Conservation (phyloP, 1,140 invertebrate genomes). For the Pomacea maculata region DNA sequence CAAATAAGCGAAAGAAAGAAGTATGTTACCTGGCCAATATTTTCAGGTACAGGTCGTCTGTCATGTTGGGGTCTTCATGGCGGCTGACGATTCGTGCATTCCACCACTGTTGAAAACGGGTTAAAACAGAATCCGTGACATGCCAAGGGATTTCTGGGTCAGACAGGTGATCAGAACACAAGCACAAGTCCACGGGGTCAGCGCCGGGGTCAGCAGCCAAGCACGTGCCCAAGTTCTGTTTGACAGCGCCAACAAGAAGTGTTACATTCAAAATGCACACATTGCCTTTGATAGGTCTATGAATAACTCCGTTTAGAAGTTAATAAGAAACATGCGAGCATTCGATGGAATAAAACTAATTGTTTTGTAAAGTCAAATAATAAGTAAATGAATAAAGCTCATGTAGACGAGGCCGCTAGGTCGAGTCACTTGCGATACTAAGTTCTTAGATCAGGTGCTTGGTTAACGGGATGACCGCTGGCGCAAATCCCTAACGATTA, state of each 20-base stretch:
- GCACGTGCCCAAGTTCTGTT: not conserved
- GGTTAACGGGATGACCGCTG: no score
- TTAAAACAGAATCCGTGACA: not conserved
- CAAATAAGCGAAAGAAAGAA: no score
- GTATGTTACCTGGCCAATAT: not conserved
- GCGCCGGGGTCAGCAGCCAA: not conserved
- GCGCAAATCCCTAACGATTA: no score
- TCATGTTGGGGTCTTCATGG: not conserved
- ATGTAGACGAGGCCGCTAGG: no score
- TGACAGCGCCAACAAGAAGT: not conserved
- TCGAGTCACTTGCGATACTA: no score
- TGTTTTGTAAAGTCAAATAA: not conserved
- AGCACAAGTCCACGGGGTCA: not conserved
- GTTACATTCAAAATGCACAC: no score
- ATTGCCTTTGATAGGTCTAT: fast-evolving
- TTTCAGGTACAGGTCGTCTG: not conserved
- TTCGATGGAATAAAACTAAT: not conserved
- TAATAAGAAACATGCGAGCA: not conserved
- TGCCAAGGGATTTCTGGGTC: not conserved
- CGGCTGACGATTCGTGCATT: not conserved
- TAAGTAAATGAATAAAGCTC: not conserved
- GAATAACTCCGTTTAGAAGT: not conserved
- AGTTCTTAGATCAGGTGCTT: no score
- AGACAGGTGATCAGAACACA: not conserved
- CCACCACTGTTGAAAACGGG: not conserved